These are phyloP conservation scores for Uloborus plumipes DNA, from an alignment of 2,888 invertebrate species.

Conservation along the genomic window DNA sequence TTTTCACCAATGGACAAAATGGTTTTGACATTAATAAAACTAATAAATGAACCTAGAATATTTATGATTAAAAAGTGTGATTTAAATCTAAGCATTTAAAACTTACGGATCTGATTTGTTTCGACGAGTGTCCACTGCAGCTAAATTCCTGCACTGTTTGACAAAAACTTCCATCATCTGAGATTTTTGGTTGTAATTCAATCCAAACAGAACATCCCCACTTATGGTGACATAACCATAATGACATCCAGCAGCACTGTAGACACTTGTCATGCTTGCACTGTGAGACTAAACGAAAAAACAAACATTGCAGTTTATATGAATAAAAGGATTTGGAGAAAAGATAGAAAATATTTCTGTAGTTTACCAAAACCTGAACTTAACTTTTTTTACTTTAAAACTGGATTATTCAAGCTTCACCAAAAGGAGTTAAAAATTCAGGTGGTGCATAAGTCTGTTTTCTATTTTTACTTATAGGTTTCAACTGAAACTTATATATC, in stretches of 20 bases:
- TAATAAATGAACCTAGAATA: no score
- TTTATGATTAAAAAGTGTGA: no score
- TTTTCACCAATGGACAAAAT: no score
- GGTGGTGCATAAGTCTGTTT: no score
- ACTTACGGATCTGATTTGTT: slow-evolving; percentile 95
- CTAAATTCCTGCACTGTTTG: slow-evolving; percentile 90
- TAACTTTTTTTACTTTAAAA: no score
- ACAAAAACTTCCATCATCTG: slow-evolving; percentile 89
- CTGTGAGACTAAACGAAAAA: slow-evolving; percentile 79
- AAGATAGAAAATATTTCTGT: not conserved
- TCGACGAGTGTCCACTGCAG: slow-evolving; percentile 89
- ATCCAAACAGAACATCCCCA: slow-evolving; percentile 92
- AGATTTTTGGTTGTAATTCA: slow-evolving; percentile 93
- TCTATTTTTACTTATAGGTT: no score
- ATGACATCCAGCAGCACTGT: slow-evolving; percentile 92
- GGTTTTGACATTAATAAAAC: no score
- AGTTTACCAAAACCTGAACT: no score
- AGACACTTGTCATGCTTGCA: slow-evolving; percentile 95
- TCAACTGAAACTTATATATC: no score
- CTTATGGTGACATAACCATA: slow-evolving; percentile 88
- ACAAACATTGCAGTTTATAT: not conserved
- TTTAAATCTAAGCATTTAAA: not conserved
- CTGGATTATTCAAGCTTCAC: no score
- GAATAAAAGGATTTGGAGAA: not conserved
- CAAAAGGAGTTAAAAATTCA: no score